Percentiles rank a stretch among this genome's conserved stretches.
These are phyloP conservation scores for Hypolimnas misippus DNA, from an alignment of 2,888 invertebrate genomes.

Conservation along the genomic window DNA sequence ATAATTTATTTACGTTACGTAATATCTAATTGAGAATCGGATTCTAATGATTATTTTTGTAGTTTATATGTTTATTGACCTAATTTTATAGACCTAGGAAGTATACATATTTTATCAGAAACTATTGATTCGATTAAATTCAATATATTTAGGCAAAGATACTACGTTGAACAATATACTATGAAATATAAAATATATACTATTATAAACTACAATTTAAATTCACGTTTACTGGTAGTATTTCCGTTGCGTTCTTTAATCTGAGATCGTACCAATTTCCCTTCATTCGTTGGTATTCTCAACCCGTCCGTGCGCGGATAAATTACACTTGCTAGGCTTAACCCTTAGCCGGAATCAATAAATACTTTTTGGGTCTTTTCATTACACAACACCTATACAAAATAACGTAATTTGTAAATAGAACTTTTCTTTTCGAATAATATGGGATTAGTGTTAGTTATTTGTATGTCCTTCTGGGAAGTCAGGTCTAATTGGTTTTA, in stretches of 20 bases:
- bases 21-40: no score
- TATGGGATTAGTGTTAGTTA: neutral
- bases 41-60: no score
- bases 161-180: no score
- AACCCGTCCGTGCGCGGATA: slow-evolving; percentile 36
- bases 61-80: no score
- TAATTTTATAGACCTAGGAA: no score
- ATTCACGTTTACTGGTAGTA: neutral
- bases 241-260: neutral
- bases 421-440: neutral
- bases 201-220: neutral
- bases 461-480: neutral
- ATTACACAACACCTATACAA: slow-evolving; percentile 19
- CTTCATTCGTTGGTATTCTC: slow-evolving; percentile 35
- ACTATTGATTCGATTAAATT: no score
- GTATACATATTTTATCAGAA: no score
- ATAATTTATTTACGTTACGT: no score
- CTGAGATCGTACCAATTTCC: slow-evolving; percentile 13
- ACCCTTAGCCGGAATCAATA: slow-evolving; percentile 36
- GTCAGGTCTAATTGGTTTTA: neutral
- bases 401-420: slow-evolving; percentile 7
- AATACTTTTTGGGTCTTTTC: slow-evolving; percentile 46
- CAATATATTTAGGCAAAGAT: no score
- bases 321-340: slow-evolving; percentile 34
- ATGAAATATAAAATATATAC: no score